Percentiles rank a stretch among this genome's conserved stretches.
These are phyloP conservation scores for Semnornis frantzii DNA, from an alignment of 2,113 vertebrate species.

Conservation along the genomic window DNA sequence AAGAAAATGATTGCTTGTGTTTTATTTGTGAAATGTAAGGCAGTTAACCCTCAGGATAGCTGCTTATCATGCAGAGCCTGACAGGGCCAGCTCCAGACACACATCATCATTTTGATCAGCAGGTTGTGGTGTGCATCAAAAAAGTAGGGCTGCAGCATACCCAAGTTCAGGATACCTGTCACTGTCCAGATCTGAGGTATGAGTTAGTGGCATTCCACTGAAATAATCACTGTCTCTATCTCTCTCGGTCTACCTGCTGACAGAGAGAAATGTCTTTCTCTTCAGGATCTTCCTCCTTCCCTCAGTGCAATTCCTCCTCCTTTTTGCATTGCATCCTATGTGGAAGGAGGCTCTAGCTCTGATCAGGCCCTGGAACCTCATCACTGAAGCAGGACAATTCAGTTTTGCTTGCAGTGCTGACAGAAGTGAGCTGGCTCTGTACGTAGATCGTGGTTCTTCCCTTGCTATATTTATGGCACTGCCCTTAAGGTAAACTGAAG, in stretches of 20 bases:
- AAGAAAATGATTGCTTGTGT: not conserved
- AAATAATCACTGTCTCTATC: not conserved
- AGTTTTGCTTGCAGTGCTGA: not conserved
- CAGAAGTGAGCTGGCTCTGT: not conserved
- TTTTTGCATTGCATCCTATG: not conserved
- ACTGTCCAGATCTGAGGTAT: not conserved
- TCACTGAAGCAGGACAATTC: not conserved
- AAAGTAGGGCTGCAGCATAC: not conserved
- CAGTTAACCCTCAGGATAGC: rapidly evolving
- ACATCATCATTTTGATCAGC: not conserved
- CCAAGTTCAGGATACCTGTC: not conserved
- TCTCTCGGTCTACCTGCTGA: not conserved
- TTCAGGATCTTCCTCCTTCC: not conserved
- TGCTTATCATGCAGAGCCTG: not conserved
- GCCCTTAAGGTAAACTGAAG: conserved; percentile 29
- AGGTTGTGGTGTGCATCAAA: not conserved
- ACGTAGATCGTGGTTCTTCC: not conserved
- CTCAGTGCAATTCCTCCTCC: not conserved
- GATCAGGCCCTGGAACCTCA: not conserved
- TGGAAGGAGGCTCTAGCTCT: not conserved
- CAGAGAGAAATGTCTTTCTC: not conserved
- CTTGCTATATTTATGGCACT: not conserved
- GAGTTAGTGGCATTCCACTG: not conserved
- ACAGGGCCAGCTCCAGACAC: not conserved
- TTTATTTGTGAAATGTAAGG: not conserved